Evolutionary conservation across 1,140 invertebrate species (phyloP), one percentile per base, ranked within the genome.

Genomic region (Calliphora vicina): DNA sequence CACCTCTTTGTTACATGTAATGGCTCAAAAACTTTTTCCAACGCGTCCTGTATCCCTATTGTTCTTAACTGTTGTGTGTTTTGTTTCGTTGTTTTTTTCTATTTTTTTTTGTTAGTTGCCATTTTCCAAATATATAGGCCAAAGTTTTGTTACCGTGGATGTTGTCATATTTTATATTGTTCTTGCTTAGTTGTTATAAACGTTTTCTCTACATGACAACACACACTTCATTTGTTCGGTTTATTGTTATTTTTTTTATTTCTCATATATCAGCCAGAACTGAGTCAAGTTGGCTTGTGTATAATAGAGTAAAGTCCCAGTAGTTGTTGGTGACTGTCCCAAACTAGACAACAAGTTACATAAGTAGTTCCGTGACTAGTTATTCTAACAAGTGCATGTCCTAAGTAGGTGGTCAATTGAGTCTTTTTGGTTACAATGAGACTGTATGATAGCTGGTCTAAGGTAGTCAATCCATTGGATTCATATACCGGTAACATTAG

Each of bases 201-300:
- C 42, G 35, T 78, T 78, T 78, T 43, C 35, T 23, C n/a, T 67
- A 67, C 61, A 67, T 67, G 61, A 23, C 61, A 67, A 67, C n/a
- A 67, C 13, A 74, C 74, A 78, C 74, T 78, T 78, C 74, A 78
- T 78, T 78, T 78, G 35, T 78, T 78, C n/a, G 42, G n/a, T 78
- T 78, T 78, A 43, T 78, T 78, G 27, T 78, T 78, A 23, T 25
- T 25, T 12, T 23, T 78, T 20, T 67, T 23, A 15, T 57, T 10
- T 57, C n/a, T 74, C 27, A 45, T 78, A 78, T 26, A 78, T 78
- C 74, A 78, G 8, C 4, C 17, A 35, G 23, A 78, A 23, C 15
- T 23, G 35, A 23, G 74, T 78, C 27, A 27, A 27, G 17, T 76
- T 35, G 73, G 15, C 4, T 13, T 50, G 45, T 50, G 42, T 43